Conservation (phyloP, 2,888 invertebrate genomes). For the Seira sanloemensis region DNA sequence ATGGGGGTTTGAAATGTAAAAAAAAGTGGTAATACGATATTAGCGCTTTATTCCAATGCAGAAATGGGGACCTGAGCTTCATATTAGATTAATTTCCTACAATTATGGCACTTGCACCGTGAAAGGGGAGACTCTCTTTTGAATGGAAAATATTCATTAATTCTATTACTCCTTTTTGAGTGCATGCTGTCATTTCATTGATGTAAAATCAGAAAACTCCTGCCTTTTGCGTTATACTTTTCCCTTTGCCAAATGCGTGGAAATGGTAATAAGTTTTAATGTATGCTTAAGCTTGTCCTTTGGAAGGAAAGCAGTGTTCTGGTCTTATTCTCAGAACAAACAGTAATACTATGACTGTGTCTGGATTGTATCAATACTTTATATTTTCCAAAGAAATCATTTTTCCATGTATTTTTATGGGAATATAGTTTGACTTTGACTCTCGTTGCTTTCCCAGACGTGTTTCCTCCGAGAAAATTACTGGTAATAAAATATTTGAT, state of each 20-base stretch:
- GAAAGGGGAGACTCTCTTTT: conserved; percentile 15
- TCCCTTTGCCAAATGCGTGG: too few species aligned
- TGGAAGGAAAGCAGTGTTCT: neutral
- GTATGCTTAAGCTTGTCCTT: too few species aligned
- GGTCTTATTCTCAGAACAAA: too few species aligned
- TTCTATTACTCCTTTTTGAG: neutral
- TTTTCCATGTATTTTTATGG: neutral
- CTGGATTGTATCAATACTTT: neutral
- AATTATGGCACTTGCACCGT: conserved; percentile 19
- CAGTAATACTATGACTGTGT: too few species aligned
- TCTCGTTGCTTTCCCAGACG: too few species aligned
- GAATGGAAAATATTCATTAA: neutral
- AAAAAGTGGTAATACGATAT: conserved; percentile 15
- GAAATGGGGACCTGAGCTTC: conserved; percentile 35
- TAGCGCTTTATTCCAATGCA: conserved; percentile 35
- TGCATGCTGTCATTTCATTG: neutral
- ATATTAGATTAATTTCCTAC: conserved; percentile 57
- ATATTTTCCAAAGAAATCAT: neutral
- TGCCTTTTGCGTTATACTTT: too few species aligned
- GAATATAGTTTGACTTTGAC: neutral
- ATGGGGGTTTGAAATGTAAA: neutral
- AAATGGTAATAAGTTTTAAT: too few species aligned
- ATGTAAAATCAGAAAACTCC: neutral
- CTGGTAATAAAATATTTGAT: conserved; percentile 52
- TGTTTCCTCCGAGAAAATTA: conserved; percentile 24